Evolutionary conservation across 2,888 invertebrate genomes (phyloP).

Genomic region (Myopa tessellatipennis): DNA sequence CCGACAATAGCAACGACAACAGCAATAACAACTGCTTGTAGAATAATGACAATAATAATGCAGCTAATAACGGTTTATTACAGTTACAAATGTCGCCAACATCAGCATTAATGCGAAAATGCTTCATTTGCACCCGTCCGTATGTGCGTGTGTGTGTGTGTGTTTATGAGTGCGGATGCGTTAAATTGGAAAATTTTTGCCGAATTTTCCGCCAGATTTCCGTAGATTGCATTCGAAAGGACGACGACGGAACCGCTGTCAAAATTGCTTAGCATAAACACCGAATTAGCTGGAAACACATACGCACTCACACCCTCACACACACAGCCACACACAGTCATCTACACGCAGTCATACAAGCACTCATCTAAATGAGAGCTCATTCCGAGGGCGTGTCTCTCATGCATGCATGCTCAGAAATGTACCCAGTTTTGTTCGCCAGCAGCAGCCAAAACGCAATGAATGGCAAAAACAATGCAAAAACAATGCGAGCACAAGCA

Average conservation of each 20-base stretch:
- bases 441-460: not conserved
- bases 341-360: not conserved
- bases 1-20: not conserved
- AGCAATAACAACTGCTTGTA: not conserved
- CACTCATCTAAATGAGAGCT: too few relatives aligned
- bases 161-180: constrained; percentile 14
- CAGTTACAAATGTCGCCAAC: constrained; percentile 33
- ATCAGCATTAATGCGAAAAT: constrained; percentile 29
- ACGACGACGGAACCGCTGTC: not conserved
- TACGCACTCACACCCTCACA: constrained; percentile 29
- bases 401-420: not conserved
- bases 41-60: constrained; percentile 2
- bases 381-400: constrained; percentile 3
- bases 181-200: constrained; percentile 51
- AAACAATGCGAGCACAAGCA: not conserved
- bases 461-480: not conserved
- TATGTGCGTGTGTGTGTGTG: constrained; percentile 7
- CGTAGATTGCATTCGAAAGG: not conserved
- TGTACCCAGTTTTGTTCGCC: not conserved
- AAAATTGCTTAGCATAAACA: constrained; percentile 30
- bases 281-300: constrained; percentile 22
- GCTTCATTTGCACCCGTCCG: not conserved
- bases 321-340: constrained; percentile 45
- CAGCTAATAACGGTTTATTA: constrained; percentile 34
- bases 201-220: constrained; percentile 29